Evolutionary conservation across 2,797 vertebrate genomes (phyloP).

Genomic region (Eleutherodactylus coqui): DNA sequence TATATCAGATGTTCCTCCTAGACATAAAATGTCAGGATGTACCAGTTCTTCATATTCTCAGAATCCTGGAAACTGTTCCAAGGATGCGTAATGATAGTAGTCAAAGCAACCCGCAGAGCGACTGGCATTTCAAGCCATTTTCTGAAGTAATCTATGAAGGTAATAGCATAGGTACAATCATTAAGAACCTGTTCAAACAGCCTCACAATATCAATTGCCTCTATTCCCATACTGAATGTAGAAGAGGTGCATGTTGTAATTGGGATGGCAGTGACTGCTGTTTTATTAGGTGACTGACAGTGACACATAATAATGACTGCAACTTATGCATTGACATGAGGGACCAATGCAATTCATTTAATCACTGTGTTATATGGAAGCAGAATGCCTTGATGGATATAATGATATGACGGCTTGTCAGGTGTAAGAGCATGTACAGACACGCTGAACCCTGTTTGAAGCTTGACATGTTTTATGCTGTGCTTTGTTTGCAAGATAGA

Average conservation of each 20-base stretch:
- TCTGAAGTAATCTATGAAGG: conserved; percentile 31
- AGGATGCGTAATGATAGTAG: conserved; percentile 40
- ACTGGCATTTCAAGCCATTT: conserved; percentile 36
- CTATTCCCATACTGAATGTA: conserved; percentile 36
- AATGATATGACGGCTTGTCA: not conserved
- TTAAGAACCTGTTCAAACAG: conserved; percentile 2
- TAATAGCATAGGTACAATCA: conserved; percentile 19
- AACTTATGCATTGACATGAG: not conserved
- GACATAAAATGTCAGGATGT: conserved; percentile 44
- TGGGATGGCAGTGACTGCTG: not conserved
- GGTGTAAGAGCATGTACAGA: no score
- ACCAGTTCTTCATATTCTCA: conserved; percentile 9
- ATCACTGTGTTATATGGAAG: not conserved
- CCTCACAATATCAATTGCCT: conserved; percentile 13
- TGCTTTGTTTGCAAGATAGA: no score
- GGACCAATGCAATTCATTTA: not conserved
- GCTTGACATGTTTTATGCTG: no score
- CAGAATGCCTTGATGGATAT: not conserved
- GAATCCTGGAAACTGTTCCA: conserved; percentile 22
- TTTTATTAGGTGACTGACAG: conserved; percentile 19
- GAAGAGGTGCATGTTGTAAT: conserved; percentile 11
- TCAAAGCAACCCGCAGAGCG: conserved; percentile 35
- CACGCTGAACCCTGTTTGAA: no score
- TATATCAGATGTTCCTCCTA: conserved; percentile 32
- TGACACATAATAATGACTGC: conserved; percentile 1